Evolutionary conservation across 2,888 invertebrate genomes (phyloP).

Genomic region (Diloba caeruleocephala): DNA sequence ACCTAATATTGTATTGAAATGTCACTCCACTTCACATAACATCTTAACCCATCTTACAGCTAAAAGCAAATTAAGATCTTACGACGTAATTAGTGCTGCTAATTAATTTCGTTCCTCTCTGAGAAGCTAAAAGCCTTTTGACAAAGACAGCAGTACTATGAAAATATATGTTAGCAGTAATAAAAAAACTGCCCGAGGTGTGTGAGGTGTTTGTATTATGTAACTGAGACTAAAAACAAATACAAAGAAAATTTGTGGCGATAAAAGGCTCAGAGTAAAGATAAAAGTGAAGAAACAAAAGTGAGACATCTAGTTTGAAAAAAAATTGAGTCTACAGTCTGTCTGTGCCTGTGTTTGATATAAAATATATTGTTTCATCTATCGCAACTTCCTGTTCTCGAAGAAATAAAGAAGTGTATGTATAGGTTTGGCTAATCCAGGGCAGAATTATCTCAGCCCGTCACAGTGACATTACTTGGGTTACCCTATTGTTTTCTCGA

Average conservation of each 20-base stretch:
- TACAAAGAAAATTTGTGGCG: not conserved
- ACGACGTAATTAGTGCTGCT: conserved; percentile 18
- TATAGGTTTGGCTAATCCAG: too few species aligned
- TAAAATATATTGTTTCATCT: too few species aligned
- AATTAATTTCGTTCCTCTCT: conserved; percentile 8
- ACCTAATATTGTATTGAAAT: too few species aligned
- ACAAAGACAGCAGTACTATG: conserved; percentile 2
- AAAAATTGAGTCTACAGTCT: not conserved
- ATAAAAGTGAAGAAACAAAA: conserved; percentile 1
- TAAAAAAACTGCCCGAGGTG: not conserved
- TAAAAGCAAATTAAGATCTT: conserved; percentile 16
- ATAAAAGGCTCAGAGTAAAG: too few species aligned
- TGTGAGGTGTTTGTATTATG: too few species aligned
- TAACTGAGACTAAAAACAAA: conserved; percentile 1
- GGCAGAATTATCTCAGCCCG: too few species aligned
- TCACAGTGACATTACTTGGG: too few species aligned
- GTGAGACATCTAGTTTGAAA: not conserved
- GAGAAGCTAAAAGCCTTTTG: conserved; percentile 5
- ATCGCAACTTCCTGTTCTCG: too few species aligned
- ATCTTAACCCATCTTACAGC: not conserved
- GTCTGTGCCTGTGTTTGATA: too few species aligned
- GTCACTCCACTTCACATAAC: not conserved
- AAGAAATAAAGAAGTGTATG: too few species aligned
- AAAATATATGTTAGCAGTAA: not conserved
- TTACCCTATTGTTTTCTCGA: too few species aligned